phyloP scores from a whole-genome alignment of 2,113 vertebrate species.

The Edolisoma coerulescens region DNA sequence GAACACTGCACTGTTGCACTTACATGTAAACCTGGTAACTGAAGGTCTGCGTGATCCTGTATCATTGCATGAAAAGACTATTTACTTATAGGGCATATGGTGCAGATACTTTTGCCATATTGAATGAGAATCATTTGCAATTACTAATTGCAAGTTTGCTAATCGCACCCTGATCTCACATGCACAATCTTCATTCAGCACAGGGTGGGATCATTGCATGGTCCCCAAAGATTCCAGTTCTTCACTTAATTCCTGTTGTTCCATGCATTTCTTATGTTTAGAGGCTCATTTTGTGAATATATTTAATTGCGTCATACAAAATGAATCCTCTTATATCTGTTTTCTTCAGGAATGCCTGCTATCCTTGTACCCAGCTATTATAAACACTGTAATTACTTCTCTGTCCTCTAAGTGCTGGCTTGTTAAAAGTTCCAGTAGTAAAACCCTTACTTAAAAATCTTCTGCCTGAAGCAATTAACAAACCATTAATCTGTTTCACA shows the following conservation, averaged over 20 bases:
- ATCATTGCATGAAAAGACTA: neutral
- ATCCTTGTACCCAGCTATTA: neutral
- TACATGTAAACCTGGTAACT: neutral
- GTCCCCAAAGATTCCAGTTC: neutral
- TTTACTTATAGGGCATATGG: neutral
- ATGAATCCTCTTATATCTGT: neutral
- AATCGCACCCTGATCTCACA: neutral
- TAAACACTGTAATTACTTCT: slow-evolving; percentile 48
- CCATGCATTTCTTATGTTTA: neutral
- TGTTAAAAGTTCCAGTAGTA: slow-evolving; percentile 41
- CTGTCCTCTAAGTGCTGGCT: slow-evolving; percentile 37
- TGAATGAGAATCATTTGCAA: neutral
- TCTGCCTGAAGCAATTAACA: slow-evolving; percentile 33
- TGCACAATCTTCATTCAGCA: neutral
- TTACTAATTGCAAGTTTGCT: neutral
- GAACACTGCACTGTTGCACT: neutral
- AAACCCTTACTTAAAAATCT: slow-evolving; percentile 34
- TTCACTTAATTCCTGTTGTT: neutral
- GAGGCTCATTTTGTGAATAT: neutral
- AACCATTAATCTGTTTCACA: slow-evolving; percentile 23
- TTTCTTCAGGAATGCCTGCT: slow-evolving; percentile 13
- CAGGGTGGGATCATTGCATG: neutral
- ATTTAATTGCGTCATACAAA: neutral
- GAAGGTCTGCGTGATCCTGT: neutral
- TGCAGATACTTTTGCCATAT: neutral